Conservation (phyloP, 2,113 vertebrate genomes). For the Tragulus kanchil region DNA sequence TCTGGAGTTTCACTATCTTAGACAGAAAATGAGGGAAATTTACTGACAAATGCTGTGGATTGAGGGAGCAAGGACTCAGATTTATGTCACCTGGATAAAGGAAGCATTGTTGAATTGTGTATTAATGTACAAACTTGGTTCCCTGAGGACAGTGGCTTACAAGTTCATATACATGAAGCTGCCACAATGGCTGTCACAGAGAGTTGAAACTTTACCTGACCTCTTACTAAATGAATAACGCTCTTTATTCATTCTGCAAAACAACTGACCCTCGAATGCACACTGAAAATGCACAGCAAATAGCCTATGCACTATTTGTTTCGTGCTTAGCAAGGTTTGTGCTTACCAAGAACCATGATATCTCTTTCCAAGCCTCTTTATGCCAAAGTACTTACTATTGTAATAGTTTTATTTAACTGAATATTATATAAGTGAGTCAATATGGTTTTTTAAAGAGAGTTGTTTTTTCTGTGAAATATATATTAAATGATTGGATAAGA, state of each 20-base stretch:
- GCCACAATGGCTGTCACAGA: neutral
- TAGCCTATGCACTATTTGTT: neutral
- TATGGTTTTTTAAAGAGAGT: neutral
- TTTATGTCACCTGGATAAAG: neutral
- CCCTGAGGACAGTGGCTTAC: neutral
- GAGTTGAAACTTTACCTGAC: neutral
- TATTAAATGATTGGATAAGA: neutral
- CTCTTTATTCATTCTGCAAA: neutral
- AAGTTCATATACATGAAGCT: neutral
- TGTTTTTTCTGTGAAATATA: constrained; percentile 6
- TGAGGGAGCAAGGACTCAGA: neutral
- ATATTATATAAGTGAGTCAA: neutral
- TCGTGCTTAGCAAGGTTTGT: neutral
- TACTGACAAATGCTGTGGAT: neutral
- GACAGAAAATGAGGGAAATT: constrained; percentile 30
- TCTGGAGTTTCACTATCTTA: neutral
- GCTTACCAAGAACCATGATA: neutral
- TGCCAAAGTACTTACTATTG: neutral
- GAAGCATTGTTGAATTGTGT: neutral
- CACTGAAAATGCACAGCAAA: neutral
- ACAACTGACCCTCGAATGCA: neutral
- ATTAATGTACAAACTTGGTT: neutral
- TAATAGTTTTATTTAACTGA: constrained; percentile 16
- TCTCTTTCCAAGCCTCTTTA: constrained; percentile 37
- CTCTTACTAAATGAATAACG: neutral